Evolutionary conservation across 2,113 vertebrate species (phyloP).

Genomic region (Vidua macroura): DNA sequence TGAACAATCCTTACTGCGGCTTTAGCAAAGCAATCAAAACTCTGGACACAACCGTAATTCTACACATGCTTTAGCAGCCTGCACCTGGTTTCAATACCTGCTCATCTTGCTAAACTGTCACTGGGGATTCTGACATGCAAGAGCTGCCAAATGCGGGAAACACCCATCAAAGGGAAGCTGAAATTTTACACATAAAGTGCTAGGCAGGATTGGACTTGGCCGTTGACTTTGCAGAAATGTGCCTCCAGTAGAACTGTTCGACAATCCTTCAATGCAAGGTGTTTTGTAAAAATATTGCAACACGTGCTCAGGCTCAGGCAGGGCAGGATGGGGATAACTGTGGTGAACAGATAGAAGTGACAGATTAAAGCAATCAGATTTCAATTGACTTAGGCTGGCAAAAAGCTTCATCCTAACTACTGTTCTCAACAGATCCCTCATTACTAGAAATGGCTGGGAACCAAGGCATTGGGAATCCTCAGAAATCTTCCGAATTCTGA

Average conservation of each 20-base stretch:
- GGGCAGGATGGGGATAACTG: not conserved
- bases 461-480: not conserved
- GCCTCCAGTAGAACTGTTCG: not conserved
- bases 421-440: not conserved
- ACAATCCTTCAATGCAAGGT: not conserved
- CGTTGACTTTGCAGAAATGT: not conserved
- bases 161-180: not conserved
- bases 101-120: not conserved
- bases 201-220: not conserved
- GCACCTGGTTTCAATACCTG: not conserved
- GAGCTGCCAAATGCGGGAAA: not conserved
- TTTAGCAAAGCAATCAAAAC: not conserved
- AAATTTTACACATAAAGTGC: not conserved
- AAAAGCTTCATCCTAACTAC: not conserved
- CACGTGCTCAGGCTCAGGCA: accelerated
- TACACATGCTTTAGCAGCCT: not conserved
- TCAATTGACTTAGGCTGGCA: not conserved
- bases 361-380: not conserved
- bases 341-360: not conserved
- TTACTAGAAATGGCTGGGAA: not conserved
- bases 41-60: not conserved
- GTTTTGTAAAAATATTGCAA: not conserved
- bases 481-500: not conserved
- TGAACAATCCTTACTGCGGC: not conserved
- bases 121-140: not conserved